Percentiles rank a stretch among this genome's conserved stretches.
These are phyloP conservation scores for Drosophila chauvacae DNA, from an alignment of 1,140 invertebrate genomes.

Conservation along the genomic window DNA sequence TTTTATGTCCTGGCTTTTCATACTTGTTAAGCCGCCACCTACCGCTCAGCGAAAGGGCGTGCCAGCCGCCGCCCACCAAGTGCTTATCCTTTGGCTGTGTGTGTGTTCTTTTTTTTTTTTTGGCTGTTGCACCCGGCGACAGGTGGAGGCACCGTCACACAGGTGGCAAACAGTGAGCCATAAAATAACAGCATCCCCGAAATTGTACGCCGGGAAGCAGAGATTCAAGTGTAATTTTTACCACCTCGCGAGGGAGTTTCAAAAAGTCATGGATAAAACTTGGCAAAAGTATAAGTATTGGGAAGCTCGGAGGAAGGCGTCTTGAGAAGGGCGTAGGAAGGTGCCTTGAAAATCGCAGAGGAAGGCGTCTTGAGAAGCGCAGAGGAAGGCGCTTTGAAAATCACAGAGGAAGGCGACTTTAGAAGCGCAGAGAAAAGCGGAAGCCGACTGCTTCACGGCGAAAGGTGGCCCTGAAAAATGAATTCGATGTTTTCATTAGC, in stretches of 20 bases:
- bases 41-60: conserved; percentile 8
- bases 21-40: conserved; percentile 31
- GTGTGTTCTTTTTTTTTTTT: background rate
- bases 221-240: conserved; percentile 34
- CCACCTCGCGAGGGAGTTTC: background rate
- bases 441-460: background rate
- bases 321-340: background rate
- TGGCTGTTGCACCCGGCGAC: conserved; percentile 22
- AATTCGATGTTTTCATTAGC: background rate
- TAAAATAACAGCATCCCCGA: conserved; percentile 20
- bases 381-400: background rate
- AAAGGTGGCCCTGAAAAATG: background rate
- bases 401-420: no score
- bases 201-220: conserved; percentile 3
- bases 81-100: background rate
- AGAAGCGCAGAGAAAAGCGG: background rate
- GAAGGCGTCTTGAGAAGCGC: background rate
- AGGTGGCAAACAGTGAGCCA: conserved; percentile 29
- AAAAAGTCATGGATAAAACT: conserved; percentile 12
- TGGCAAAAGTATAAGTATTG: conserved; percentile 14
- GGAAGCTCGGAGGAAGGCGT: background rate
- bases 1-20: conserved; percentile 54
- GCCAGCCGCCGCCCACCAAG: conserved; percentile 3
- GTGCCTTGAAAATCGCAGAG: background rate
- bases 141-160: conserved; percentile 21